Evolutionary conservation across 2,888 invertebrate genomes (phyloP).

Genomic region (Odontothrips loti): DNA sequence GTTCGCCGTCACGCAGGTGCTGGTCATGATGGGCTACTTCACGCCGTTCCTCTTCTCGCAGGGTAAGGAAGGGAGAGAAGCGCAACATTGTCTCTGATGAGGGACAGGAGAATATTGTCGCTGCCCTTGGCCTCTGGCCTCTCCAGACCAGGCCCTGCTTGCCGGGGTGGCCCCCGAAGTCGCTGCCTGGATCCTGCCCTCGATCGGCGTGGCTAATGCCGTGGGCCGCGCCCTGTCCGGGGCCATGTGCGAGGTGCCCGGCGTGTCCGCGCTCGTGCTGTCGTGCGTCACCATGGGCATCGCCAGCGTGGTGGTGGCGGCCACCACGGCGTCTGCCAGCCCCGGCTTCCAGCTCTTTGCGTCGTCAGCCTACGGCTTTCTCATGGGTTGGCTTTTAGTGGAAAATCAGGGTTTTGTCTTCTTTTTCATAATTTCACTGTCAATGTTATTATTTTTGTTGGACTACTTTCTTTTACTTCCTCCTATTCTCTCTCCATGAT

Average conservation of each 20-base stretch:
- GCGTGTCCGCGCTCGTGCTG: slow-evolving; percentile 3
- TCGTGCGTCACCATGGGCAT: background rate
- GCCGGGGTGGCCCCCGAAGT: background rate
- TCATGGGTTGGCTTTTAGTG: background rate
- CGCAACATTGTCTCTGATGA: too few species aligned
- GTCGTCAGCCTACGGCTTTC: background rate
- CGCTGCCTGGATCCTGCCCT: background rate
- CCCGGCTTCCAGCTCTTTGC: background rate
- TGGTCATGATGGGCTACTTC: slow-evolving; percentile 15
- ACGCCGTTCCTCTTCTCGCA: background rate
- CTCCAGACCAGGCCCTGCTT: background rate
- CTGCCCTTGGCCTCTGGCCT: background rate
- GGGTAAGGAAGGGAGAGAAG: background rate
- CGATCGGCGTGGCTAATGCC: background rate
- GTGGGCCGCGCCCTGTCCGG: background rate
- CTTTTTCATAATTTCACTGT: too few species aligned
- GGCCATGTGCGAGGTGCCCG: background rate
- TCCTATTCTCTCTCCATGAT: background rate
- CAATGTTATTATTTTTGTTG: too few species aligned
- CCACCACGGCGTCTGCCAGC: background rate
- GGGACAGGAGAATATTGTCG: too few species aligned
- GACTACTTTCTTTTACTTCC: too few species aligned
- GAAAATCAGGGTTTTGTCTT: too few species aligned
- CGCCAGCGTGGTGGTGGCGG: background rate
- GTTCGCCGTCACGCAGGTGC: background rate